Percentiles rank a stretch among this genome's conserved stretches.
Conservation (phyloP, 2,797 vertebrate genomes). For the Manis javanica region DNA sequence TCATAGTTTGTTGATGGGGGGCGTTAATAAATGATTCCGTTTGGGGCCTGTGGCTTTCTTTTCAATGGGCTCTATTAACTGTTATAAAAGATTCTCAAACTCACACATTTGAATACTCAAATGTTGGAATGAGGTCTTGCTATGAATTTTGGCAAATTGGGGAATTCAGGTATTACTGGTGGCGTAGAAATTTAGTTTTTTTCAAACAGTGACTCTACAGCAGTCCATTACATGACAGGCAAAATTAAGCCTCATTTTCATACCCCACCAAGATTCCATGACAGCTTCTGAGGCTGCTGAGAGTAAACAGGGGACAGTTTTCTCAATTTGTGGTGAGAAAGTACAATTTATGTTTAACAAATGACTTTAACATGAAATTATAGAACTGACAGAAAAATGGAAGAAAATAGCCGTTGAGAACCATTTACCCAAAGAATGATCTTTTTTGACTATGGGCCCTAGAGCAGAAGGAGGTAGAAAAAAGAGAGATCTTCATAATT, state of each 20-base stretch:
- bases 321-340: not conserved
- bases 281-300: not conserved
- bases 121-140: not conserved
- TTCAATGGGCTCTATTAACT: not conserved
- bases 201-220: not conserved
- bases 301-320: not conserved
- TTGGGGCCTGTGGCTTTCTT: not conserved
- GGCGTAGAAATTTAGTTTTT: not conserved
- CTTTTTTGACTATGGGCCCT: not conserved
- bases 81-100: not conserved
- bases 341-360: not conserved
- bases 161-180: not conserved
- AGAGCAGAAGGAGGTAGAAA: not conserved
- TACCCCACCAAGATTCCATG: too few relatives aligned
- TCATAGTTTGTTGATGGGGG: not conserved
- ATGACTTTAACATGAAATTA: not conserved
- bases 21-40: not conserved
- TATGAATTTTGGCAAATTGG: not conserved
- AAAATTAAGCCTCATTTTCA: not conserved
- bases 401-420: not conserved
- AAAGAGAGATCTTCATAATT: rapidly evolving
- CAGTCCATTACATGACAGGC: not conserved
- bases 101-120: not conserved
- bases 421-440: not conserved
- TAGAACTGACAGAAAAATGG: too few relatives aligned